These are phyloP conservation scores for Hapalemur alaotrensis DNA, from an alignment of 2,797 vertebrate species.

Conservation along the genomic window DNA sequence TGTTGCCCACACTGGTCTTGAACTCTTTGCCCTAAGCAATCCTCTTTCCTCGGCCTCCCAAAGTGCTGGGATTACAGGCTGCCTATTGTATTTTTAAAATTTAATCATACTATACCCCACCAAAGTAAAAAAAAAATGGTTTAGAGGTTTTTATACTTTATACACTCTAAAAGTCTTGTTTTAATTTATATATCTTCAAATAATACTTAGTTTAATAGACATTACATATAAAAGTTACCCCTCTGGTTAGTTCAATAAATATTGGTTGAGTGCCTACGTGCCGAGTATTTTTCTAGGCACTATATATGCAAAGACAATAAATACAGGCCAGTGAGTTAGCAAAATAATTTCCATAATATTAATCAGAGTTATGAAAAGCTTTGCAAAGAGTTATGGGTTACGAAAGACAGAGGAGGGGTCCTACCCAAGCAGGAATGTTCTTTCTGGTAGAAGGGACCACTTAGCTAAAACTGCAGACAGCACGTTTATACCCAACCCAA, in stretches of 20 bases:
- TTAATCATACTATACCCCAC: neutral
- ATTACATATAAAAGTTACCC: neutral
- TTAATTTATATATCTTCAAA: neutral
- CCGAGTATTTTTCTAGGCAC: neutral
- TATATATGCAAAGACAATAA: neutral
- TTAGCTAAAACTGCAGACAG: neutral
- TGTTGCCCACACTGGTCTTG: neutral
- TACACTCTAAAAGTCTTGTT: neutral
- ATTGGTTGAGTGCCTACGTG: neutral
- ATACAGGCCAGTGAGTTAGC: neutral
- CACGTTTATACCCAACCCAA: neutral
- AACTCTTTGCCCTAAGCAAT: neutral
- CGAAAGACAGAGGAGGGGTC: neutral
- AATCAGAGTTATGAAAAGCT: neutral
- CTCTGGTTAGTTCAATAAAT: neutral
- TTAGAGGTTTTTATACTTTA: neutral
- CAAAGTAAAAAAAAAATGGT: neutral
- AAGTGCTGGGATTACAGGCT: neutral
- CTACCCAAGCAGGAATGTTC: neutral
- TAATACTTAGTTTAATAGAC: neutral
- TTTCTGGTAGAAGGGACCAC: neutral
- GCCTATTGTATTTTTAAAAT: neutral
- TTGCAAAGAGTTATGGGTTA: neutral
- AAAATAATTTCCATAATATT: neutral
- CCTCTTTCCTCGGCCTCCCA: neutral